Evolutionary conservation across 2,888 invertebrate species (phyloP), one percentile per base, ranked within the genome.

Genomic region (Coecobrya sp.): DNA sequence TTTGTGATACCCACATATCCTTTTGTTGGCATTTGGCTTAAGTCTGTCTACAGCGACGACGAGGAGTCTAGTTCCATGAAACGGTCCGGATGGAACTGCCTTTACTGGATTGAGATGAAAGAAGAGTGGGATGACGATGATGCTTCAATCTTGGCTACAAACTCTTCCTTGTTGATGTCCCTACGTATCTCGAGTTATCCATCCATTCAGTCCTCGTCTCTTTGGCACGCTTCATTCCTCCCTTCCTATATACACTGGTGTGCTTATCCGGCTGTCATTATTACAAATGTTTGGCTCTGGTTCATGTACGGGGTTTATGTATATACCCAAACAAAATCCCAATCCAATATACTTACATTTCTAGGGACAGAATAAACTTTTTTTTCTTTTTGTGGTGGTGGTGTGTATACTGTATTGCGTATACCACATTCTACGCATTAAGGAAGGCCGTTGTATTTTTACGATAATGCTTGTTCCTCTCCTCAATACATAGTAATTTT

Each of bases 211-310:
- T n/a, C 30, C 42, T 73, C 22, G 45, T 76, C 76, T 76, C 76
- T 49, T 76, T 76, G 76, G 76, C 76, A 76, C 76, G 76, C 76
- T 76, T 70, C 36, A 36, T 70, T 70, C 22, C 70, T 22, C 76
- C 49, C 27, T 49, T 13, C 45, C 22, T 42, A n/a, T 42, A 1
- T 42, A 42, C 73, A 68, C 0, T 30, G 16, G 19, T 8, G 2
- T 42, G 76, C 0, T 76, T 76, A 49, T 76, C 7, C 27, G 22
- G 8, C 13, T 76, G 45, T 45, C 25, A 27, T 76, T 49, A 45
- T 49, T 30, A 11, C 16, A 27, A 22, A 22, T 49, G 76, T 76
- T 22, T 76, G 76, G 76, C 45, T 49, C 25, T 76, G 25, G 36
- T 70, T 70, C 36, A 30, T 22, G 22, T 59, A 19, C 3, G 7